These are phyloP conservation scores for Amblyraja radiata DNA, from an alignment of 2,797 vertebrate species.

Conservation along the genomic window DNA sequence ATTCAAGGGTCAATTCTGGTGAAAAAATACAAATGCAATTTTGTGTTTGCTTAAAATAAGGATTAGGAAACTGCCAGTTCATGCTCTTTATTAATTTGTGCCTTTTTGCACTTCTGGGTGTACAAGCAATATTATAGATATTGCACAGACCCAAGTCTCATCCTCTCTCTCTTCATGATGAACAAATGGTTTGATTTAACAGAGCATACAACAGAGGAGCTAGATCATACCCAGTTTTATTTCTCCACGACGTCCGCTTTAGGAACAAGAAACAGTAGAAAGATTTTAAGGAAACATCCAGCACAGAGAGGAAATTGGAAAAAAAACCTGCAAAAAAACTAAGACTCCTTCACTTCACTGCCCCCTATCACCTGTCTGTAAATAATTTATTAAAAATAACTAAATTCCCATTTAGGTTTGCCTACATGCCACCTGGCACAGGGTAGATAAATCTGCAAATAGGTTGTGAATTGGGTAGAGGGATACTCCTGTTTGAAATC, in stretches of 20 bases:
- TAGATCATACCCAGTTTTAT: conserved; percentile 68
- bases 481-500: background rate
- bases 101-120: no score
- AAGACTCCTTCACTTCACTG: background rate
- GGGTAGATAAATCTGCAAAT: background rate
- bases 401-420: background rate
- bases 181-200: conserved; percentile 10
- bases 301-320: conserved; percentile 47
- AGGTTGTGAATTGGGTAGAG: background rate
- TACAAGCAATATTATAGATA: background rate
- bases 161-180: background rate
- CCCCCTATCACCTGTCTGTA: background rate
- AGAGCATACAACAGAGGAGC: conserved; percentile 53
- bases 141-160: background rate
- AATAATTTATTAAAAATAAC: background rate
- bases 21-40: background rate
- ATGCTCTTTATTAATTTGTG: conserved; percentile 16
- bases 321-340: conserved; percentile 48
- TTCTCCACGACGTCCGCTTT: conserved; percentile 68
- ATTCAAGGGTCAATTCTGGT: background rate
- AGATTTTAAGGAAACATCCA: conserved; percentile 30
- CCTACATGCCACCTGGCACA: background rate
- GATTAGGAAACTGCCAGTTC: background rate
- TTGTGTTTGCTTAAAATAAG: background rate
- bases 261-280: conserved; percentile 47